phyloP scores from a whole-genome alignment of 1,140 invertebrate species.

The Anastrepha ludens region DNA sequence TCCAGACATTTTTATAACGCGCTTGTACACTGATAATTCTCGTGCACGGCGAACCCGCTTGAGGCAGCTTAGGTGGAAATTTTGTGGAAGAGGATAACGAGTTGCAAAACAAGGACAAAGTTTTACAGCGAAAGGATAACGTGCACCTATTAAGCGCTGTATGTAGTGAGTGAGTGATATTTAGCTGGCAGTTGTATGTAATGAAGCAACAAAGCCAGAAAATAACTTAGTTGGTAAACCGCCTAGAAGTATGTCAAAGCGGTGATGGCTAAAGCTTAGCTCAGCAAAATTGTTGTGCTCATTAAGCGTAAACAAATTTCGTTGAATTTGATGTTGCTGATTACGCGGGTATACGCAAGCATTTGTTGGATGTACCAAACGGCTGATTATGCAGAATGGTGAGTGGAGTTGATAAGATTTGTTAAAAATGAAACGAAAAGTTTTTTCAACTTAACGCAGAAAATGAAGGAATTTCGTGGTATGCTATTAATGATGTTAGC shows the following conservation, averaged over 20 bases:
- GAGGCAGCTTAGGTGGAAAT: conserved; percentile 30
- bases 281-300: conserved; percentile 4
- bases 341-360: background rate
- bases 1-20: background rate
- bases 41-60: background rate
- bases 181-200: conserved; percentile 30
- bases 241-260: conserved; percentile 27
- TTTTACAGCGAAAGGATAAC: conserved; percentile 46
- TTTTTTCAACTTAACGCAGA: background rate
- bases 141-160: background rate
- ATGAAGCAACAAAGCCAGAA: conserved; percentile 49
- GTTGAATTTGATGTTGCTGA: conserved; percentile 51
- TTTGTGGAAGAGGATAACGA: conserved; percentile 19
- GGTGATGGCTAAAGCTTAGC: conserved; percentile 20
- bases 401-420: conserved; percentile 14
- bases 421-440: background rate
- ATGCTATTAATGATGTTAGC: background rate
- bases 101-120: conserved; percentile 38
- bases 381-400: conserved; percentile 3
- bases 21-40: background rate
- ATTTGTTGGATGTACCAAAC: background rate
- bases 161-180: conserved; percentile 10
- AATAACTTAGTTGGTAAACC: conserved; percentile 31
- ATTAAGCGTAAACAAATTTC: background rate
- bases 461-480: background rate